Evolutionary conservation across 2,797 vertebrate species (phyloP).

Genomic region (Betta splendens): DNA sequence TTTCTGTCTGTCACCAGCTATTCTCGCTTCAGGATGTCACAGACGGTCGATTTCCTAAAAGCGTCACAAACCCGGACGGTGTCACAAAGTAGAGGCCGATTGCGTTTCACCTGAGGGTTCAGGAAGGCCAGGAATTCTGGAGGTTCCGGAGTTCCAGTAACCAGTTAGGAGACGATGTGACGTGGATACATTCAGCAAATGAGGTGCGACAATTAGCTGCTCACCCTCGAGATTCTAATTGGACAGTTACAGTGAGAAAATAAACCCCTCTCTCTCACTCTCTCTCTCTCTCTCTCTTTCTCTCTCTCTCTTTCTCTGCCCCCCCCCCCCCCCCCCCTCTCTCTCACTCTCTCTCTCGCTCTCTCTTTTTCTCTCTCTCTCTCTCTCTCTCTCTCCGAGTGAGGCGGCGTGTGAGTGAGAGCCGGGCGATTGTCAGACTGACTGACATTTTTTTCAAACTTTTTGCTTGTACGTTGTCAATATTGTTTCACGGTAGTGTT

Average conservation of each 20-base stretch:
- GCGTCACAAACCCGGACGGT: constrained; percentile 30
- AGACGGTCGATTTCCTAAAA: constrained; percentile 46
- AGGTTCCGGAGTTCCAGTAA: not conserved
- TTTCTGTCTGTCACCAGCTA: constrained; percentile 54
- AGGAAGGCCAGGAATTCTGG: no score
- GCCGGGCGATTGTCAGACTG: no score
- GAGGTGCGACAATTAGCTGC: constrained; percentile 27
- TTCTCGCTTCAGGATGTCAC: constrained; percentile 47
- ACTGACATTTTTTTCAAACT: no score
- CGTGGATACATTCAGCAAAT: constrained; percentile 26
- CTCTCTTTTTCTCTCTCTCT: no score
- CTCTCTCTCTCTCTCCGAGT: no score
- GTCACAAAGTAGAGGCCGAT: constrained; percentile 7
- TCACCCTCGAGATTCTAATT: constrained; percentile 29
- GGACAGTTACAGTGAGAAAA: constrained; percentile 28
- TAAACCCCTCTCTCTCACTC: not conserved
- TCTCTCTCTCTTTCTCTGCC: no score
- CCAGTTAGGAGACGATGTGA: constrained; percentile 11
- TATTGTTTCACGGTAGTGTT: no score
- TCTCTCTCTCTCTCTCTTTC: no score
- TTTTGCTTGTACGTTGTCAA: no score
- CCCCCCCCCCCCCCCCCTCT: no score
- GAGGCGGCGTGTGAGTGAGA: no score
- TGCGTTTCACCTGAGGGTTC: constrained; percentile 26
- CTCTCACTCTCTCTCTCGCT: no score